phyloP scores from a whole-genome alignment of 2,113 vertebrate species.

The Crotalus horridus region DNA sequence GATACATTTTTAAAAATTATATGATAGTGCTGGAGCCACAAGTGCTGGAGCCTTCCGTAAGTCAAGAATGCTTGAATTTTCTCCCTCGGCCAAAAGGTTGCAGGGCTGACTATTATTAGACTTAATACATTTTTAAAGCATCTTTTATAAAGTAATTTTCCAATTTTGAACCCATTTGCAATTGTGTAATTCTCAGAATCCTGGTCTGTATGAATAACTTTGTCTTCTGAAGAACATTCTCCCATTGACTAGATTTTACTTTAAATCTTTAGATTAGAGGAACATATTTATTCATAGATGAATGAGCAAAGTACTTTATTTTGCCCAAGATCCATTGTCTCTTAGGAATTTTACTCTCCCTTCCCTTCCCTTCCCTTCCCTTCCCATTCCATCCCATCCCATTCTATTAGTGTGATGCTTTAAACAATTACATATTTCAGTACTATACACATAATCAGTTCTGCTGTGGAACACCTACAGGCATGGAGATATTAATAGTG shows the following conservation, averaged over 20 bases:
- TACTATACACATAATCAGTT: neutral
- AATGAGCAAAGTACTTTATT: neutral
- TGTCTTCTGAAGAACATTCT: neutral
- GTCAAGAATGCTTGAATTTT: neutral
- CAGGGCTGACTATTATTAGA: neutral
- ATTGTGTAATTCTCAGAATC: neutral
- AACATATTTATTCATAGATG: neutral
- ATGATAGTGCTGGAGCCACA: neutral
- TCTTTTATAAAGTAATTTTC: neutral
- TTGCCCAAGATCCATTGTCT: neutral
- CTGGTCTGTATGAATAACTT: neutral
- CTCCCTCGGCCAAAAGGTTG: no score
- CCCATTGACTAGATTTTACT: neutral
- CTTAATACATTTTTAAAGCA: neutral
- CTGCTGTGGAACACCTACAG: neutral
- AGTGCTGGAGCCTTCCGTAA: neutral
- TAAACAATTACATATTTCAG: neutral
- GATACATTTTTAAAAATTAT: neutral
- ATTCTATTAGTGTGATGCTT: neutral
- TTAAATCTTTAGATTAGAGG: neutral
- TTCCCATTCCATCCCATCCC: no score
- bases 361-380: no score
- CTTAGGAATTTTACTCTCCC: neutral
- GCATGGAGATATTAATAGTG: neutral
- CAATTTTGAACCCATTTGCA: neutral